phyloP scores from a whole-genome alignment of 2,888 invertebrate species.

The Seira sanloemensis region DNA sequence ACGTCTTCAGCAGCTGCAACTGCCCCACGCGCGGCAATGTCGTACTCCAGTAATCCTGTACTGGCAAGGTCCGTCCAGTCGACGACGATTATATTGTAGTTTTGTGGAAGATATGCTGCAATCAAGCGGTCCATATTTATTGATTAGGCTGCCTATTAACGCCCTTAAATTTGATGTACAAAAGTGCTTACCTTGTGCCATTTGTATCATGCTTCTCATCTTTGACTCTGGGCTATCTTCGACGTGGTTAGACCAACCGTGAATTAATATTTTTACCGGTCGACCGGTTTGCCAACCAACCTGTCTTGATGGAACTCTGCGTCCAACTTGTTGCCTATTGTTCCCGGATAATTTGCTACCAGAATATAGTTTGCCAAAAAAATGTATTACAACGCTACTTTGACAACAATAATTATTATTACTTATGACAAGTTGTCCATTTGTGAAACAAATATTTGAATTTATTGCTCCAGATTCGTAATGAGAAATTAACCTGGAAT shows the following conservation, averaged over 20 bases:
- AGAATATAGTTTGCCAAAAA: neutral
- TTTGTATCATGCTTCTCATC: neutral
- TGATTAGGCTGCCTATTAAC: neutral
- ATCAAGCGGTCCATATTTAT: too few relatives aligned
- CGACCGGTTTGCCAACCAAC: neutral
- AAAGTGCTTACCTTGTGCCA: neutral
- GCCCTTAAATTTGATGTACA: neutral
- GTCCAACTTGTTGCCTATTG: neutral
- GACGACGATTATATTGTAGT: neutral
- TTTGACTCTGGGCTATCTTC: neutral
- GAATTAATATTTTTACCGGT: neutral
- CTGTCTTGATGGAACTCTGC: neutral
- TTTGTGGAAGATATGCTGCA: neutral
- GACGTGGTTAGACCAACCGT: neutral
- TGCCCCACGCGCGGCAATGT: neutral
- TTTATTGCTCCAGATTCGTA: neutral
- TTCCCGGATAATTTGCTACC: neutral
- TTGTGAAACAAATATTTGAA: neutral
- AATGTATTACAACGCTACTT: too few relatives aligned
- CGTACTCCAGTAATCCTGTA: neutral
- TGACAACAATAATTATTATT: neutral
- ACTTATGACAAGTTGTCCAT: neutral
- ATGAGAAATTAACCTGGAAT: neutral
- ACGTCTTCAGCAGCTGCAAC: neutral
- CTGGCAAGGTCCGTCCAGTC: neutral